Evolutionary conservation across 1,140 invertebrate genomes (phyloP).

Genomic region (Zaprionus tsacasi): DNA sequence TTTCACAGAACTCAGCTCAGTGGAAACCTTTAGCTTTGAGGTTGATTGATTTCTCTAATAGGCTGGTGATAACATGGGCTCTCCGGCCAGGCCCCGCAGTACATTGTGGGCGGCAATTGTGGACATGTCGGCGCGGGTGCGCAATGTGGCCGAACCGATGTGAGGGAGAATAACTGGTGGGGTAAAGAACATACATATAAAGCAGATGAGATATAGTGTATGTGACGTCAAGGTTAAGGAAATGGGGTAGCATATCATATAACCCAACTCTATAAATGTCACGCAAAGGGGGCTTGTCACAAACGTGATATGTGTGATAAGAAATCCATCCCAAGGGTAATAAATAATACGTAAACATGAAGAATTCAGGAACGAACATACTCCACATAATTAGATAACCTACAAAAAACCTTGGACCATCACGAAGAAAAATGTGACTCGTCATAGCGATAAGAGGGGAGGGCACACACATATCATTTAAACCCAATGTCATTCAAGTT

Average conservation of each 20-base stretch:
- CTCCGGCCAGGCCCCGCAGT: conserved; percentile 88
- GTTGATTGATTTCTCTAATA: conserved; percentile 53
- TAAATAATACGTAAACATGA: too few relatives aligned
- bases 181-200: conserved; percentile 18
- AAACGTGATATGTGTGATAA: conserved; percentile 16
- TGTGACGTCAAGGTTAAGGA: background rate
- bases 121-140: conserved; percentile 92
- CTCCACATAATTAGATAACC: conserved; percentile 60
- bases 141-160: conserved; percentile 92
- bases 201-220: background rate
- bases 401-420: conserved; percentile 56
- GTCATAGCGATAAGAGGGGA: conserved; percentile 43
- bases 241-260: background rate
- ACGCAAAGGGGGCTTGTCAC: conserved; percentile 8
- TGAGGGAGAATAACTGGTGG: conserved; percentile 91
- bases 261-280: too few relatives aligned
- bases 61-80: conserved; percentile 87
- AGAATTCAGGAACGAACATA: too few relatives aligned
- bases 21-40: background rate
- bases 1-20: conserved; percentile 5
- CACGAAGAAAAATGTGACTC: conserved; percentile 24
- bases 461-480: background rate
- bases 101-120: conserved; percentile 92
- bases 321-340: background rate
- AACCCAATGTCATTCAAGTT: background rate